phyloP scores from a whole-genome alignment of 2,888 invertebrate genomes.

The Lumbricus terrestris region DNA sequence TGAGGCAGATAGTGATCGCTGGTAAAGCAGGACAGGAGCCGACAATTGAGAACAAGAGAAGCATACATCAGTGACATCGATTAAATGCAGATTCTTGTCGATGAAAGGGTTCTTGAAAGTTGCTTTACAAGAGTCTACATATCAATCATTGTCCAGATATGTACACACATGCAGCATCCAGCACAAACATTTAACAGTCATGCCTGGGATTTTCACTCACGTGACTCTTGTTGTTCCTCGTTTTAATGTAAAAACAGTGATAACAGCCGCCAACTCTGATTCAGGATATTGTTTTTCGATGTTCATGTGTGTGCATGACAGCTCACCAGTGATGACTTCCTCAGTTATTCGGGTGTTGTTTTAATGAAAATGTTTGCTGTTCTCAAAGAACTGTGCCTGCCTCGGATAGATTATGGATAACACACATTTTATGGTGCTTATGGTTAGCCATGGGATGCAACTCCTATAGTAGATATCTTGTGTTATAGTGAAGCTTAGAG shows the following conservation, averaged over 20 bases:
- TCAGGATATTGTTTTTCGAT: too few relatives aligned
- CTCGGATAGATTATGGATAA: background rate
- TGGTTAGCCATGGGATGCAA: background rate
- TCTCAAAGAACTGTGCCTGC: background rate
- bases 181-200: background rate
- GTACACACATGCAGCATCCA: background rate
- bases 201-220: background rate
- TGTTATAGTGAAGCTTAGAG: background rate
- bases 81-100: background rate
- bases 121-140: background rate
- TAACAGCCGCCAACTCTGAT: background rate
- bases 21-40: background rate
- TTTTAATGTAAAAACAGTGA: background rate
- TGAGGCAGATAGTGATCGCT: background rate
- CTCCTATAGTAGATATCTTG: background rate
- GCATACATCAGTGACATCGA: background rate
- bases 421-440: background rate
- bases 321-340: background rate
- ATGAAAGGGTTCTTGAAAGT: background rate
- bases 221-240: background rate
- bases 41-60: background rate
- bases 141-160: background rate
- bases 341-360: background rate
- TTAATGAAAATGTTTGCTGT: background rate
- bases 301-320: too few relatives aligned